Conservation (phyloP, 2,888 invertebrate genomes). For the Pristionchus exspectatus region DNA sequence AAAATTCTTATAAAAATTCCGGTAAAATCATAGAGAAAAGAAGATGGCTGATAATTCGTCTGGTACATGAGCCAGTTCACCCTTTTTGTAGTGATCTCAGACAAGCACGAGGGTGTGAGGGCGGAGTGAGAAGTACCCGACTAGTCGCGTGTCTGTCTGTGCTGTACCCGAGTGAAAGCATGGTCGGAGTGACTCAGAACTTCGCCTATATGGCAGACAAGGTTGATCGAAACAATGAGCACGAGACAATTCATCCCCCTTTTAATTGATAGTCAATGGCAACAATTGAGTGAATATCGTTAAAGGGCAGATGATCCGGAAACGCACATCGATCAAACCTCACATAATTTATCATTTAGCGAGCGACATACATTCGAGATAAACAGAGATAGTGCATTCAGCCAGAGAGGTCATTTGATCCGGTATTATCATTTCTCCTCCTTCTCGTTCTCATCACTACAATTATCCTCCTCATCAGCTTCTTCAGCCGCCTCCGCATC, state of each 20-base stretch:
- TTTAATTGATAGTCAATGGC: not conserved
- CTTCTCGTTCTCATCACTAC: constrained; percentile 11
- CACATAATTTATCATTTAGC: not conserved
- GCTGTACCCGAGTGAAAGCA: not conserved
- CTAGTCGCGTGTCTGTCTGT: constrained; percentile 34
- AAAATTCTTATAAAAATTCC: not conserved
- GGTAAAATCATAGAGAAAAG: not conserved
- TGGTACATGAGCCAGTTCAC: not conserved
- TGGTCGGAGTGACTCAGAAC: constrained; percentile 17
- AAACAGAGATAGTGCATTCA: constrained; percentile 35
- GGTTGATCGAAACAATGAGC: constrained; percentile 45
- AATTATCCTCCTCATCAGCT: constrained; percentile 25
- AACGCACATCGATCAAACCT: not conserved
- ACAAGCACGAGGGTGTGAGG: constrained; percentile 28
- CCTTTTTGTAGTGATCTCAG: not conserved
- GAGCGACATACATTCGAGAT: not conserved
- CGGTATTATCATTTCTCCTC: constrained; percentile 26
- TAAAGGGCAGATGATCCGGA: not conserved
- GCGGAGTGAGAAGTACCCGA: constrained; percentile 10
- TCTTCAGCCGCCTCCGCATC: not conserved
- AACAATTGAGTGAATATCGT: not conserved
- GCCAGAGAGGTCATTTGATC: not conserved
- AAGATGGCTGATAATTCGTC: not conserved
- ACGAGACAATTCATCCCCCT: not conserved
- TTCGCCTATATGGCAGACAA: not conserved